Evolutionary conservation across 2,888 invertebrate species (phyloP), one percentile per base, ranked within the genome.

Genomic region (Hypomecis atomaria): DNA sequence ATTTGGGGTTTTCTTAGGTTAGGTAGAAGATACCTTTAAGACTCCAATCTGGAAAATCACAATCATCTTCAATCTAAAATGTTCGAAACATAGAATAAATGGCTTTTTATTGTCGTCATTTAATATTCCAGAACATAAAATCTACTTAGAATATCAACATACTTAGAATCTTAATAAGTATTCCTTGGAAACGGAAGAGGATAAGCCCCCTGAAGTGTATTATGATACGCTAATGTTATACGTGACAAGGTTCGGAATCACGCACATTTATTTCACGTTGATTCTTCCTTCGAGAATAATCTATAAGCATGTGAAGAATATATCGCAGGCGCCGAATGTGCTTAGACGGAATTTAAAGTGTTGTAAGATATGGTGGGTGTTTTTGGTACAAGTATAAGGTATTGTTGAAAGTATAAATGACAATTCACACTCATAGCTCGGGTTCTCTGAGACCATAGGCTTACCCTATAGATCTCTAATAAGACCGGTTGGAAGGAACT

Each of bases 131-230:
- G 38, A n/a, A n/a, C n/a, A n/a, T n/a, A n/a, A n/a, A n/a, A n/a
- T n/a, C n/a, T n/a, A n/a, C n/a, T n/a, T n/a, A n/a, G n/a, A n/a
- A n/a, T n/a, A n/a, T n/a, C n/a, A n/a, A n/a, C n/a, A n/a, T n/a
- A n/a, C n/a, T n/a, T n/a, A n/a, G n/a, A 38, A 38, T 38, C 38
- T 38, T 38, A 6, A 38, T 38, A n/a, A n/a, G n/a, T n/a, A 9
- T 38, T 38, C 38, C 38, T 4, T 6, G 38, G 49, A 13, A 42
- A 34, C 11, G 11, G 52, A 49, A 48, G 8, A 44, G 60, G 61
- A 65, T 59, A 67, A 66, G 59, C 62, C 48, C 47, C 50, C 58
- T 62, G 62, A 69, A 50, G 57, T 64, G 59, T 55, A 59, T 58
- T 13, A 56, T 43, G 37, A 38, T 64, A 61, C 61, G 58, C 52